A percentile compares a stretch with the other conserved stretches of the same genome.
Conservation (phyloP, 2,797 vertebrate genomes). For the Eidolon dupreanum region DNA sequence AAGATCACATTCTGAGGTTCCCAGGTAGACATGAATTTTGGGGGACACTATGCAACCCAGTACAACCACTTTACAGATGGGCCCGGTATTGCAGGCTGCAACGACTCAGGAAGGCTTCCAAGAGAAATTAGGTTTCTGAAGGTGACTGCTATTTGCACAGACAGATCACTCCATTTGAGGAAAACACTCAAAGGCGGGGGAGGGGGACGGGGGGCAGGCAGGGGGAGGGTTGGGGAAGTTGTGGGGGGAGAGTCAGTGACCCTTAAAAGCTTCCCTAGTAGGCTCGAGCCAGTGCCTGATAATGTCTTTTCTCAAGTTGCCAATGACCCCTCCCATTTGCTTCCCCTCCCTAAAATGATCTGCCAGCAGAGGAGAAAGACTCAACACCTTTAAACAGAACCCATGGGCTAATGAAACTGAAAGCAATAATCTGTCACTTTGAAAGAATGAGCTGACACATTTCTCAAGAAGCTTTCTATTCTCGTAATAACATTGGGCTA, state of each 20-base stretch:
- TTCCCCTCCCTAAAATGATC: not conserved
- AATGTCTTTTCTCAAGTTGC: not conserved
- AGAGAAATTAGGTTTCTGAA: not conserved
- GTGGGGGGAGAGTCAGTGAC: not conserved
- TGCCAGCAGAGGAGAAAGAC: not conserved
- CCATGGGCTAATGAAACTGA: slow-evolving; percentile 21
- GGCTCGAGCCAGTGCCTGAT: not conserved
- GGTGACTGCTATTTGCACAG: not conserved
- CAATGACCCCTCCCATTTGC: not conserved
- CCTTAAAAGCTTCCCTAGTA: not conserved
- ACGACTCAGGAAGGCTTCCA: not conserved
- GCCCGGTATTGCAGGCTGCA: not conserved
- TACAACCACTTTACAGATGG: not conserved
- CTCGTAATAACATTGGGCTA: not conserved
- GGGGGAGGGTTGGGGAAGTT: no score
- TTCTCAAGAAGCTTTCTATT: slow-evolving; percentile 31
- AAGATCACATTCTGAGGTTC: not conserved
- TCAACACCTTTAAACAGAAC: not conserved
- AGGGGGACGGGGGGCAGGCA: no score
- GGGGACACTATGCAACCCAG: not conserved
- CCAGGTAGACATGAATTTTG: not conserved
- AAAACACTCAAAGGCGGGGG: not conserved
- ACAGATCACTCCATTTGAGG: not conserved
- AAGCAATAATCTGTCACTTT: slow-evolving; percentile 24
- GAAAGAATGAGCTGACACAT: not conserved